These are phyloP conservation scores for Erythrolamprus reginae DNA, from an alignment of 2,113 vertebrate genomes.

Conservation along the genomic window DNA sequence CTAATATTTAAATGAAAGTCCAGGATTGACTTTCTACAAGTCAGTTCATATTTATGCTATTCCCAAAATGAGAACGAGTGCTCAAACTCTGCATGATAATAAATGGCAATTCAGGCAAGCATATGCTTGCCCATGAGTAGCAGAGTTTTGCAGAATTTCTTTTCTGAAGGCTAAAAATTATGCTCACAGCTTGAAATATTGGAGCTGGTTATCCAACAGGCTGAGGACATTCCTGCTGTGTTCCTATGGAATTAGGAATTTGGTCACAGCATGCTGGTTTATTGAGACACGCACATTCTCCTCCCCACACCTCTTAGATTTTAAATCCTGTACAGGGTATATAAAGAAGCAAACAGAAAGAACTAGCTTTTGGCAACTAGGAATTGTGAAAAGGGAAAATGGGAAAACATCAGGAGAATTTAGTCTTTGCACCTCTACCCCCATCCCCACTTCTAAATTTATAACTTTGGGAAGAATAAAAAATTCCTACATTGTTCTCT, in stretches of 20 bases:
- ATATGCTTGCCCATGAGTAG: slow-evolving; percentile 35
- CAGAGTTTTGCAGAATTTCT: slow-evolving; percentile 33
- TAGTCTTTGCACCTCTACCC: background rate
- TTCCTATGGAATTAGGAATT: slow-evolving; percentile 32
- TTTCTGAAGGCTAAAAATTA: slow-evolving; percentile 28
- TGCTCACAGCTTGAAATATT: slow-evolving; percentile 39
- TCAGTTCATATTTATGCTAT: background rate
- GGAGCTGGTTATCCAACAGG: slow-evolving; percentile 33
- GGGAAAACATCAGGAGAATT: background rate
- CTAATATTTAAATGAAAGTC: background rate
- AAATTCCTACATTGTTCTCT: background rate
- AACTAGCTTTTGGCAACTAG: background rate
- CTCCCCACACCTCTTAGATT: background rate
- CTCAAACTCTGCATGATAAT: slow-evolving; percentile 25
- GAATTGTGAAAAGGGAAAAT: background rate
- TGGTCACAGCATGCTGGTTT: slow-evolving; percentile 40
- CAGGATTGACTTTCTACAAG: slow-evolving; percentile 11
- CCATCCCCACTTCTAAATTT: background rate
- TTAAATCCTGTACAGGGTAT: slow-evolving; percentile 14
- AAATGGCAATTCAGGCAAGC: slow-evolving; percentile 14
- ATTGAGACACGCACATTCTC: background rate
- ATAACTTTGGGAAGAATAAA: background rate
- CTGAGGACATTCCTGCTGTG: slow-evolving; percentile 16
- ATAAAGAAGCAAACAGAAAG: background rate
- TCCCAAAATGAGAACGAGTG: slow-evolving; percentile 36